Conservation (phyloP, 2,888 invertebrate species). For the Ormyrus thymus region DNA sequence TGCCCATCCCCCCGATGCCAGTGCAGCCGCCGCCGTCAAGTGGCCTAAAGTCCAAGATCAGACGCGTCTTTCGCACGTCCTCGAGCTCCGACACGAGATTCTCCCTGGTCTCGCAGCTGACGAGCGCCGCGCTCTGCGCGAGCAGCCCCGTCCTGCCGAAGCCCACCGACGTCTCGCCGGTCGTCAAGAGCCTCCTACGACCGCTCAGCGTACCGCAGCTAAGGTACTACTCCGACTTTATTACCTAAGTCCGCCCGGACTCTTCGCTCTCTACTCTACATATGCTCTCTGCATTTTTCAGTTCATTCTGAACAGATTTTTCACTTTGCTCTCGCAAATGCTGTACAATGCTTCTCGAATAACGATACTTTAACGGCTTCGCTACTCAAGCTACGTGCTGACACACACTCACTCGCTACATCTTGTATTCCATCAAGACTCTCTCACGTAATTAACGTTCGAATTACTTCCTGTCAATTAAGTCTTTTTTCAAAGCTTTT, state of each 20-base stretch:
- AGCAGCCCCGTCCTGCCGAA: constrained; percentile 79
- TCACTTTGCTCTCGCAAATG: not conserved
- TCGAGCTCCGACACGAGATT: constrained; percentile 76
- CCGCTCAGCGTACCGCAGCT: constrained; percentile 79
- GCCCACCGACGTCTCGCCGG: constrained; percentile 75
- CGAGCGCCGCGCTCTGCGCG: constrained; percentile 79
- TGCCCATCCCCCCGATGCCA: constrained; percentile 55
- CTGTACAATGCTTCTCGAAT: not conserved
- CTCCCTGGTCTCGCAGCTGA: constrained; percentile 78
- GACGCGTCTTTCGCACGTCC: constrained; percentile 78
- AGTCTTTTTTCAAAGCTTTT: not conserved
- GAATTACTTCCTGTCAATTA: constrained; percentile 9
- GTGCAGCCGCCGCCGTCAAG: constrained; percentile 64
- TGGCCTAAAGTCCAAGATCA: constrained; percentile 78
- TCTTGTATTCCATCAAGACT: not conserved
- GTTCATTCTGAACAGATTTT: not conserved
- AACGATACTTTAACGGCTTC: not conserved
- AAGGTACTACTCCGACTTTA: constrained; percentile 62
- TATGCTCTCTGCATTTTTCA: not conserved
- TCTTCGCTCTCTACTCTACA: not conserved
- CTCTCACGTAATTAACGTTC: constrained; percentile 23
- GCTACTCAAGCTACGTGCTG: not conserved
- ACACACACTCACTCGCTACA: not conserved
- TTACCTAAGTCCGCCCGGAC: not conserved
- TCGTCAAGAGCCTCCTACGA: constrained; percentile 78